Base-by-base conservation (phyloP, 2,113 vertebrate genomes). In the Egretta garzetta region DNA sequence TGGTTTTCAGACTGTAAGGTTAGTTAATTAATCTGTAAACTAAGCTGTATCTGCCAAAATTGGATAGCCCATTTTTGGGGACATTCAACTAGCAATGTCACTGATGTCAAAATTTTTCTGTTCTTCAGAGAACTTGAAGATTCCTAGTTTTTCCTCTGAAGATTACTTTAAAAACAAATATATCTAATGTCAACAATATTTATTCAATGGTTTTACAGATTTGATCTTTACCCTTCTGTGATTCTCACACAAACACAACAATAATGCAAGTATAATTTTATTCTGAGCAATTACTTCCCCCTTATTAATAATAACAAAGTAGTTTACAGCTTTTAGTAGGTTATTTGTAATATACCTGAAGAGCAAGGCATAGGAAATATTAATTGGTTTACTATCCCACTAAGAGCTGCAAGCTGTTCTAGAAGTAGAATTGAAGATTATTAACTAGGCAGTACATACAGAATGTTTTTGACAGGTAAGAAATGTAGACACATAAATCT, bases 101-200 rank as follows among this genome's bases (percentile, higher is more conserved):
- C 0, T 1, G 14, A 45, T 32, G 22, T 11, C 2, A 85, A 83
- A 64, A 23, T 37, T 10, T 30, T 70, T 1, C 1, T 59, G 4
- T 47, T 91, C 17, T 79, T 66, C 32, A 50, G 11, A 52, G 33
- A 91, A 67, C 7, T 11, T 59, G n/a, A 58, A 62, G 32, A 80
- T 73, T 35, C 3, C 3, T 28, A 28, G 1, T 9, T 58, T 68
- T 67, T 60, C 19, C 37, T 74, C 62, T 3, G 62, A 81, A 39
- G 1, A 52, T 60, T 85, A 43, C 20, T 81, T 90, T 33, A 74
- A 84, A 64, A 26, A 1, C 9, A 58, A 63, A 20, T 24, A 18
- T 12, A 67, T 13, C 8, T 70, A 39, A 39, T 35, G 28, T 35
- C 7, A 76, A 66, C 27, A 52, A 1, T 63, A 45, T 73, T 83